Conservation (phyloP, 2,888 invertebrate species). For the Leptogaster cylindrica region DNA sequence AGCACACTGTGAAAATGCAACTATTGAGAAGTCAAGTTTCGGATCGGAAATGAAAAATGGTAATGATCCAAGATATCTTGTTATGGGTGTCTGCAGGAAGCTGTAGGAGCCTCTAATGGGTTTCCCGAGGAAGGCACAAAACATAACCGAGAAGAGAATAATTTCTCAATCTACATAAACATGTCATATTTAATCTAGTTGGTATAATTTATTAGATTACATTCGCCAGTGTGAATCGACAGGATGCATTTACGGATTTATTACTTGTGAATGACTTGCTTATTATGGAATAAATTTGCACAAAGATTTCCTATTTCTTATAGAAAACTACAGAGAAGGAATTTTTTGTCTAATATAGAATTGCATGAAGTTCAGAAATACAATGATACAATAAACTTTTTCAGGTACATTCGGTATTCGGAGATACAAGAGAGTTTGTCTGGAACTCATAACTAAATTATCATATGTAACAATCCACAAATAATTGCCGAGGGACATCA, state of each 20-base stretch:
- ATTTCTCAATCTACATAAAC: constrained; percentile 8
- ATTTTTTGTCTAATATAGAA: too few relatives aligned
- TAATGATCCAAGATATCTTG: constrained; percentile 18
- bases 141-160: background rate
- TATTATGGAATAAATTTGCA: too few relatives aligned
- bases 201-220: background rate
- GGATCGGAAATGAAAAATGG: constrained; percentile 29
- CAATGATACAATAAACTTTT: too few relatives aligned
- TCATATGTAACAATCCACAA: too few relatives aligned
- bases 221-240: too few relatives aligned
- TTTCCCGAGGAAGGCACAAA: background rate
- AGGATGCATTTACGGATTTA: background rate
- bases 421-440: too few relatives aligned
- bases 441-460: too few relatives aligned
- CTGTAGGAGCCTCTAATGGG: background rate
- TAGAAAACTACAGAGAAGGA: too few relatives aligned
- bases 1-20: background rate
- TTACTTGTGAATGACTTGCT: background rate
- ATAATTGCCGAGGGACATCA: too few relatives aligned
- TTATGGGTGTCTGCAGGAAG: background rate
- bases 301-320: too few relatives aligned
- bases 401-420: too few relatives aligned
- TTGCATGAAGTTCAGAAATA: too few relatives aligned
- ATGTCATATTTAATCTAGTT: constrained; percentile 12
- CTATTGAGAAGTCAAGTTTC: background rate